phyloP scores from a whole-genome alignment of 2,888 invertebrate genomes.

The Nemapogon koenigi region DNA sequence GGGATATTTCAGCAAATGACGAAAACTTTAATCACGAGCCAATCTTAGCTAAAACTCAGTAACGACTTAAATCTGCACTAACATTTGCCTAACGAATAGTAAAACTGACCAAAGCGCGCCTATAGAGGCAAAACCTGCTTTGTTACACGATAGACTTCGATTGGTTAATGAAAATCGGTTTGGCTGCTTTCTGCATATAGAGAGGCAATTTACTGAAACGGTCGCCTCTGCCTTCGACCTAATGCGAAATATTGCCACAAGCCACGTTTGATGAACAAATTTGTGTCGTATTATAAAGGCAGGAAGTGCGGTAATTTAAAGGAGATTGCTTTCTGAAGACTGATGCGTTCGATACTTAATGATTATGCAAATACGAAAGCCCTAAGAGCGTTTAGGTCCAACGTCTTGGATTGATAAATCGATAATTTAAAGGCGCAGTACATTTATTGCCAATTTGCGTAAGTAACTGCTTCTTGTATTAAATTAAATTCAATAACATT shows the following conservation, averaged over 20 bases:
- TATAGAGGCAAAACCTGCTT: too few relatives aligned
- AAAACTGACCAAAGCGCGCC: conserved; percentile 18
- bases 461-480: too few relatives aligned
- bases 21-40: too few relatives aligned
- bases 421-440: conserved; percentile 22
- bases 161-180: conserved; percentile 52
- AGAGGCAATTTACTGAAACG: conserved; percentile 49
- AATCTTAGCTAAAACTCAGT: too few relatives aligned
- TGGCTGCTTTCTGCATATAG: conserved; percentile 51
- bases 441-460: too few relatives aligned
- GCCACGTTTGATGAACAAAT: conserved; percentile 22
- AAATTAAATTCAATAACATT: too few relatives aligned
- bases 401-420: conserved; percentile 30
- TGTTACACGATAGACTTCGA: conserved; percentile 29
- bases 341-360: conserved; percentile 31
- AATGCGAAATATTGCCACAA: conserved; percentile 37
- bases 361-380: conserved; percentile 38
- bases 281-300: conserved; percentile 21
- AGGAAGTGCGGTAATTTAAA: conserved; percentile 16
- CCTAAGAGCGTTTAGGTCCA: conserved; percentile 31
- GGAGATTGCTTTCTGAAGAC: conserved; percentile 14
- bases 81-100: too few relatives aligned
- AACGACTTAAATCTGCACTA: too few relatives aligned
- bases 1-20: too few relatives aligned
- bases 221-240: conserved; percentile 35